A percentile compares a stretch with the other conserved stretches of the same genome.
These are phyloP conservation scores for Lottia gigantea DNA, from an alignment of 2,888 invertebrate species.

Conservation along the genomic window DNA sequence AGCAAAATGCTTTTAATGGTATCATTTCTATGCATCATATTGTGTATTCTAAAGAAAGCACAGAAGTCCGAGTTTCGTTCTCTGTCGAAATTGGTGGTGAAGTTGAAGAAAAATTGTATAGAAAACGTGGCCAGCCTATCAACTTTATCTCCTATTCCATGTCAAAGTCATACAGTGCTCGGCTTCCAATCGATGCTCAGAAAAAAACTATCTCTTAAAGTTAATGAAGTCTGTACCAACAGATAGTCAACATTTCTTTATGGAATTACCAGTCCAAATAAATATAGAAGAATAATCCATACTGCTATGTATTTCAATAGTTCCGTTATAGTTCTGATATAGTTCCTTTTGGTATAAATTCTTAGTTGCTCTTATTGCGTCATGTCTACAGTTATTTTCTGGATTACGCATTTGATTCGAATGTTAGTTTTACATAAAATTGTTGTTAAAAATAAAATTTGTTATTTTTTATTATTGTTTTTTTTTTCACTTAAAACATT, in stretches of 20 bases:
- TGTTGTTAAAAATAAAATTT: too few species aligned
- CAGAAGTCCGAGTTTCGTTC: neutral
- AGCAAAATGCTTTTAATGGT: neutral
- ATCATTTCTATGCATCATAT: neutral
- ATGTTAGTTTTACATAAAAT: too few species aligned
- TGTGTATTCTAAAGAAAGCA: neutral
- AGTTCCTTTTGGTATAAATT: too few species aligned
- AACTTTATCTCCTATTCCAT: neutral
- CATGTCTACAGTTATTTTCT: too few species aligned
- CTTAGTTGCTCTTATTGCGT: too few species aligned
- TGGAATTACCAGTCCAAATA: neutral
- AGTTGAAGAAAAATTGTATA: neutral
- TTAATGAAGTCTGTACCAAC: neutral
- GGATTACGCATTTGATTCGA: too few species aligned
- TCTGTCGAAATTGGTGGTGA: neutral
- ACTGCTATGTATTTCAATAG: too few species aligned
- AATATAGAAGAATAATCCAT: too few species aligned
- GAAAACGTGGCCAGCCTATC: neutral
- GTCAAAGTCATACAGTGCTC: neutral
- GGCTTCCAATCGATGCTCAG: constrained; percentile 1
- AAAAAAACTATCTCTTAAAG: neutral
- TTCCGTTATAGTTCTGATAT: too few species aligned
- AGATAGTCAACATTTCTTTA: neutral
- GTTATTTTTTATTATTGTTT: too few species aligned
- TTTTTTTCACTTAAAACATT: neutral